A percentile compares a stretch with the other conserved stretches of the same genome.
These are phyloP conservation scores for Conger conger DNA, from an alignment of 2,113 vertebrate species.

Conservation along the genomic window DNA sequence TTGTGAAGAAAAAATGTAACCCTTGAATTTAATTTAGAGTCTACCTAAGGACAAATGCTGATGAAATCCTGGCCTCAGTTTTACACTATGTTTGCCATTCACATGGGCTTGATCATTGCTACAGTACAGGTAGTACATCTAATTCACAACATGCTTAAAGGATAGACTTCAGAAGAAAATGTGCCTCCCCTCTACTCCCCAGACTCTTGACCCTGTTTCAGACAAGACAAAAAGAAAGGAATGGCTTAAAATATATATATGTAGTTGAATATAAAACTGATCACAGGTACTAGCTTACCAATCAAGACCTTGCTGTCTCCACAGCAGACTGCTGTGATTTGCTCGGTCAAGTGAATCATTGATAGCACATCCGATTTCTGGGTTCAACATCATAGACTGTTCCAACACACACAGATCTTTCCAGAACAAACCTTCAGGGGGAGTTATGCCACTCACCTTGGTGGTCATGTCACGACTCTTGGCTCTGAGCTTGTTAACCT, in stretches of 20 bases:
- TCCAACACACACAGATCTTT: background rate
- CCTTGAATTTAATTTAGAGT: background rate
- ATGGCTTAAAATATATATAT: background rate
- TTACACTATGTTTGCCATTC: background rate
- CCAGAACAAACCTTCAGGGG: background rate
- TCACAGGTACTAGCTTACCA: background rate
- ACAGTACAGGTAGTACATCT: background rate
- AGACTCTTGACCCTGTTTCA: background rate
- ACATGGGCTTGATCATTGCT: background rate
- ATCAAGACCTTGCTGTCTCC: background rate
- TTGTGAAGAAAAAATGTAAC: background rate
- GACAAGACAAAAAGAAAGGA: background rate
- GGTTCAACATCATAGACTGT: background rate
- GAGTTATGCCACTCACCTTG: background rate
- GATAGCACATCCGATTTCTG: background rate
- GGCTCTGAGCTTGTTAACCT: constrained; percentile 70
- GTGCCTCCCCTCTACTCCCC: background rate
- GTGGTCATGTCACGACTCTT: constrained; percentile 70
- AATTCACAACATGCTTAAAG: background rate
- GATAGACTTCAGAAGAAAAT: background rate
- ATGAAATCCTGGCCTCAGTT: background rate
- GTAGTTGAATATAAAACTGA: background rate
- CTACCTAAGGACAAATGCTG: background rate
- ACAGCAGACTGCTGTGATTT: background rate
- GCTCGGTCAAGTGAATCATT: background rate